Conservation (phyloP, 2,113 vertebrate genomes). For the Siniperca chuatsi region DNA sequence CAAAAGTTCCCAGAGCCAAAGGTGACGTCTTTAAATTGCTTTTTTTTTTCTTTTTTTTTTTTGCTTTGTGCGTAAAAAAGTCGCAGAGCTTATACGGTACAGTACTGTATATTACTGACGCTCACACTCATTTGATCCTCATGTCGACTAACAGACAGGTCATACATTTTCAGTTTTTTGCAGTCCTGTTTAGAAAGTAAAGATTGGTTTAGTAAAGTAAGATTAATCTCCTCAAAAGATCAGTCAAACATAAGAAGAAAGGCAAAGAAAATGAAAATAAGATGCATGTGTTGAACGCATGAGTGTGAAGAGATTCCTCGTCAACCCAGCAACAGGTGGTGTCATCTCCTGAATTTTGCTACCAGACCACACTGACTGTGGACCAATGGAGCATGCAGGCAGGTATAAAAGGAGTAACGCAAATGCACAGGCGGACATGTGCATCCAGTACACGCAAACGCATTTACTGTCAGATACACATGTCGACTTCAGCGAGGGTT, state of each 20-base stretch:
- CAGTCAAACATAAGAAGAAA: neutral
- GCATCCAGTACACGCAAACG: neutral
- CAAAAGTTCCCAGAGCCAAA: neutral
- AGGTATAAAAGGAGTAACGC: neutral
- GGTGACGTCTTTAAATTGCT: neutral
- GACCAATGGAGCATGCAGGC: constrained; percentile 5
- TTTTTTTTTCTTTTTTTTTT: neutral
- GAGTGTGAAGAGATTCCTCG: constrained; percentile 27
- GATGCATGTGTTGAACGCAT: neutral
- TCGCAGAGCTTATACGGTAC: neutral
- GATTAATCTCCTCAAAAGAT: neutral
- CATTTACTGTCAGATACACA: neutral
- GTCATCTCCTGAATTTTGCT: constrained; percentile 19
- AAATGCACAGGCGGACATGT: neutral
- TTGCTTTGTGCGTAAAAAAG: too few species aligned
- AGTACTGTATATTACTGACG: neutral
- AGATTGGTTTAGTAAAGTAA: neutral
- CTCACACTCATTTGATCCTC: neutral
- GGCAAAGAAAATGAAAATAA: constrained; percentile 7
- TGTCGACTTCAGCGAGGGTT: neutral
- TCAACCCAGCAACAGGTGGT: constrained; percentile 41
- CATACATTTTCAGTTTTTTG: neutral
- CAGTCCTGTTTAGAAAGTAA: neutral
- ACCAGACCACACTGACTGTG: constrained; percentile 16
- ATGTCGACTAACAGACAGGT: too few species aligned